Conservation (phyloP, 2,113 vertebrate genomes). For the Malurus melanocephalus region DNA sequence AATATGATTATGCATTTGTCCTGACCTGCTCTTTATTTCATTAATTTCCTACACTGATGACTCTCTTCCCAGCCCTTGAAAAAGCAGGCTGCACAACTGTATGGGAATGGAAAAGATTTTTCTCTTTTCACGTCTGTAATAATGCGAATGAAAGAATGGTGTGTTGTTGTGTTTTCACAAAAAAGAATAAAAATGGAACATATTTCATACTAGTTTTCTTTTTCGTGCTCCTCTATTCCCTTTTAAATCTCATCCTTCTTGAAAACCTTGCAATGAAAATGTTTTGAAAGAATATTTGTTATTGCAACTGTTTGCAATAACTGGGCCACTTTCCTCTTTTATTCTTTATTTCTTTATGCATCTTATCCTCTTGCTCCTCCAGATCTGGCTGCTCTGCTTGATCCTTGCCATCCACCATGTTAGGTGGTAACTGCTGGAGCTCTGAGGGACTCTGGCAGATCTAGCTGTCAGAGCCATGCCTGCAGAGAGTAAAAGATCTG, state of each 20-base stretch:
- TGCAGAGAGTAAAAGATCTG: not conserved
- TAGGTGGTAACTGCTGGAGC: not conserved
- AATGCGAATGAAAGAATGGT: not conserved
- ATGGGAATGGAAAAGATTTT: not conserved
- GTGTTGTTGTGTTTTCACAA: not conserved
- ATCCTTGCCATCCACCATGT: rapidly evolving
- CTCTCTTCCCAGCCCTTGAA: not conserved
- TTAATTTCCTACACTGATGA: not conserved
- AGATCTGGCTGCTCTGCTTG: not conserved
- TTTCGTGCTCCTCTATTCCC: not conserved
- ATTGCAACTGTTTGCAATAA: not conserved
- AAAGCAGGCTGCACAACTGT: not conserved
- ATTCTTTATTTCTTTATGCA: not conserved
- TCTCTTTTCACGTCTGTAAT: not conserved
- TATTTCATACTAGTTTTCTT: not conserved
- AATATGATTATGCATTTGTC: not conserved
- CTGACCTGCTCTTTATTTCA: not conserved
- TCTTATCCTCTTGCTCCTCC: not conserved
- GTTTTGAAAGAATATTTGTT: not conserved
- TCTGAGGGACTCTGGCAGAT: not conserved
- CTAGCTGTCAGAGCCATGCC: not conserved
- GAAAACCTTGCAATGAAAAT: not conserved
- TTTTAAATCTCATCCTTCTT: not conserved
- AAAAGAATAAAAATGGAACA: not conserved
- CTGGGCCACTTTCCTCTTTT: not conserved